Evolutionary conservation across 2,888 invertebrate genomes (phyloP).

Genomic region (Linyphia triangularis): DNA sequence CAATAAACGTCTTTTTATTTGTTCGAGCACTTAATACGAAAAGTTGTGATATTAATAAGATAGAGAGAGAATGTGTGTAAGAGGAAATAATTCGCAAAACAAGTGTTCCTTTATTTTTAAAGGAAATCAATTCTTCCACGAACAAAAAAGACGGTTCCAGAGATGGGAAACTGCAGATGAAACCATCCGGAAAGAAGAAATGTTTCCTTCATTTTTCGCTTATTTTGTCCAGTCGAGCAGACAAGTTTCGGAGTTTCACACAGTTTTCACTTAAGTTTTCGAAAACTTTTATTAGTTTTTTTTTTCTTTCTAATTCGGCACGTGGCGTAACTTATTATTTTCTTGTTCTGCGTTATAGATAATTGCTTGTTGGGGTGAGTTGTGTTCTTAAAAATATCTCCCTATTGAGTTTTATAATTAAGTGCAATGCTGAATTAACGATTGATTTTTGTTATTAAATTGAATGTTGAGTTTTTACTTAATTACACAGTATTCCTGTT

Average conservation of each 20-base stretch:
- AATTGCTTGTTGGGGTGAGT: not conserved
- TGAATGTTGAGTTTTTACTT: no score
- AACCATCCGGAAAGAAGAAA: conserved; percentile 30
- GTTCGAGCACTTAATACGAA: no score
- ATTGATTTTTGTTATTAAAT: no score
- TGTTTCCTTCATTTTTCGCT: conserved; percentile 44
- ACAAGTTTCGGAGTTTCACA: conserved; percentile 41
- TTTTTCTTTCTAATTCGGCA: not conserved
- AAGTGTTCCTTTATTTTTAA: conserved; percentile 40
- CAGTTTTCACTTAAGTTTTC: conserved; percentile 23
- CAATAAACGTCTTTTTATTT: no score
- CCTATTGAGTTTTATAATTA: not conserved
- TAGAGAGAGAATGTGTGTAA: not conserved
- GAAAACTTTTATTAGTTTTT: conserved; percentile 27
- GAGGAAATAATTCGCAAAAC: conserved; percentile 48
- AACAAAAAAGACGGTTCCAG: conserved; percentile 20
- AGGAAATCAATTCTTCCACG: conserved; percentile 59
- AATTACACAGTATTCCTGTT: no score
- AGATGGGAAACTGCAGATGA: conserved; percentile 53
- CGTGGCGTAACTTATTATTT: not conserved
- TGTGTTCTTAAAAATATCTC: not conserved
- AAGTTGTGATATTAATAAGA: conserved; percentile 48
- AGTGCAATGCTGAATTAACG: no score
- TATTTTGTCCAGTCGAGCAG: conserved; percentile 21
- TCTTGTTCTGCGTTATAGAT: not conserved